Evolutionary conservation across 2,113 vertebrate genomes (phyloP).

Genomic region (Ophiodon elongatus): DNA sequence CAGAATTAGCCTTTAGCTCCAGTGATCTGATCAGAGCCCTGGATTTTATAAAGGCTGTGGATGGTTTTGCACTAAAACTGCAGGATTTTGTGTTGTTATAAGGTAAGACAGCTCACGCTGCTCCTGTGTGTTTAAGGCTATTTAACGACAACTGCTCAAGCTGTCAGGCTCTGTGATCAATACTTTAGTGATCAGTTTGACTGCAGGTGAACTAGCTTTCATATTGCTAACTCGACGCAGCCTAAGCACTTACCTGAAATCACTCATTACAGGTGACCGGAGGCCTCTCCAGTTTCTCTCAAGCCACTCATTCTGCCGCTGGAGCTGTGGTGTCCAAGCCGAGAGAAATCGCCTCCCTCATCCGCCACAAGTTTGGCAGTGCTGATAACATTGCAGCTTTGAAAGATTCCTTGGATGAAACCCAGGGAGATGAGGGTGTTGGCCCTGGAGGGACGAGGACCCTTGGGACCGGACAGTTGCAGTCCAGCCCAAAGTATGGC

Average conservation of each 20-base stretch:
- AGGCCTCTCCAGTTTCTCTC: constrained; percentile 95
- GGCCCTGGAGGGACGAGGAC: constrained; percentile 79
- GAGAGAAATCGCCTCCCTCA: constrained; percentile 93
- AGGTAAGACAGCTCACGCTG: background rate
- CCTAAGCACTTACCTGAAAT: constrained; percentile 3
- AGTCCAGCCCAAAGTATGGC: constrained; percentile 94
- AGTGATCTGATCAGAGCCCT: background rate
- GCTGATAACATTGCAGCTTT: constrained; percentile 94
- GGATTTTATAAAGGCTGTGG: background rate
- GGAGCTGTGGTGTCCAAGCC: constrained; percentile 96
- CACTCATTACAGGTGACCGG: constrained; percentile 89
- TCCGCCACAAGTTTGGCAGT: constrained; percentile 97
- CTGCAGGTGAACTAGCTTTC: background rate
- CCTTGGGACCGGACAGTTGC: constrained; percentile 89
- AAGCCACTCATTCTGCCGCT: constrained; percentile 96
- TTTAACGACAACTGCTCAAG: background rate
- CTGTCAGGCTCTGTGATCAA: background rate
- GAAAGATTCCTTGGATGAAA: constrained; percentile 94
- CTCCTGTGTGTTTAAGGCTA: background rate
- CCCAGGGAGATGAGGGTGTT: constrained; percentile 88
- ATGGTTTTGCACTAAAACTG: background rate
- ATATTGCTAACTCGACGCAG: background rate
- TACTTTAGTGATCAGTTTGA: background rate
- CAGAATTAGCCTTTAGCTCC: background rate
- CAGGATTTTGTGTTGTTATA: background rate